These are phyloP conservation scores for Pluvianellus socialis DNA, from an alignment of 2,113 vertebrate species.

Conservation along the genomic window DNA sequence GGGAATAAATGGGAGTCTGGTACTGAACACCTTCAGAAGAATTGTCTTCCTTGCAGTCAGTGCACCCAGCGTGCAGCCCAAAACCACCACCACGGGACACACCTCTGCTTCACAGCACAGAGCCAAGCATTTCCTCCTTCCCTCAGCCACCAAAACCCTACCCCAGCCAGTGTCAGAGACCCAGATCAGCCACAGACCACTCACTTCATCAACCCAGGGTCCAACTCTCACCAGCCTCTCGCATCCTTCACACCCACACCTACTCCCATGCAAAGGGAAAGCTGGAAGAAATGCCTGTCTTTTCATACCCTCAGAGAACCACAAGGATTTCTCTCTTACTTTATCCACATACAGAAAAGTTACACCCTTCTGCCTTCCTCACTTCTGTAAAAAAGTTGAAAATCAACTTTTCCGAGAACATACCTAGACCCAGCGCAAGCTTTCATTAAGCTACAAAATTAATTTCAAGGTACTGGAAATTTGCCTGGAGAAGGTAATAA, in stretches of 20 bases:
- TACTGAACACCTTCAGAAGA: neutral
- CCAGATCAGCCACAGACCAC: neutral
- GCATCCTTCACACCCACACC: neutral
- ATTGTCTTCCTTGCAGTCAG: neutral
- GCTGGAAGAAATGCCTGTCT: neutral
- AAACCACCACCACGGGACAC: accelerated
- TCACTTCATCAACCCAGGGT: neutral
- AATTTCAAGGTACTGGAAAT: neutral
- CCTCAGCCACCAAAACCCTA: neutral
- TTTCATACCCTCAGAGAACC: neutral
- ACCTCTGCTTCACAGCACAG: neutral
- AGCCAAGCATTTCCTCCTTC: neutral
- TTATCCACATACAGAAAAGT: neutral
- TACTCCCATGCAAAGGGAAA: neutral
- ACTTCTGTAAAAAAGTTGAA: neutral
- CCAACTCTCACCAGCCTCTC: neutral
- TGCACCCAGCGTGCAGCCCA: too few species aligned
- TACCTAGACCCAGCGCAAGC: neutral
- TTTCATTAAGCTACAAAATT: neutral
- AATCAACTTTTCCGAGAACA: neutral
- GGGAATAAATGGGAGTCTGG: neutral
- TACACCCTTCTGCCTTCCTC: neutral
- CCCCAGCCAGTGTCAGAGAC: neutral
- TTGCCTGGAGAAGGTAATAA: neutral
- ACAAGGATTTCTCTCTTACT: neutral